These are phyloP conservation scores for Nettapus auritus DNA, from an alignment of 2,113 vertebrate genomes.

Conservation along the genomic window DNA sequence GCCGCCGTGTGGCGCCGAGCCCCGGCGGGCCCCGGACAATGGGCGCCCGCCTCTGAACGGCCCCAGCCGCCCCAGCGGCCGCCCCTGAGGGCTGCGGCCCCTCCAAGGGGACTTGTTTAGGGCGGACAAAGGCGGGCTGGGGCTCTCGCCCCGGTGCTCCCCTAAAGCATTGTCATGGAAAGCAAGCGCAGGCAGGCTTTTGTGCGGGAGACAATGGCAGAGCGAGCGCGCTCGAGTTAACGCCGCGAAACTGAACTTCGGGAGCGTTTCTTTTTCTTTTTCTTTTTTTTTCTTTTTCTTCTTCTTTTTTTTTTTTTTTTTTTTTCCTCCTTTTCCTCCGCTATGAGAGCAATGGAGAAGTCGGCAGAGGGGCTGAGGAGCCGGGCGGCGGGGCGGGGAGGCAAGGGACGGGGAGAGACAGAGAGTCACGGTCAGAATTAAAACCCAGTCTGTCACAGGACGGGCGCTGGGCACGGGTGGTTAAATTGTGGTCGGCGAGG, in stretches of 20 bases:
- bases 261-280: background rate
- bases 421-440: background rate
- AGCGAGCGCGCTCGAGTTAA: background rate
- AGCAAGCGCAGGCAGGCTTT: background rate
- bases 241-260: conserved; percentile 7
- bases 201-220: conserved; percentile 12
- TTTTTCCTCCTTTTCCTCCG: too few species aligned
- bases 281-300: too few species aligned
- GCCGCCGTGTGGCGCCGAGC: background rate
- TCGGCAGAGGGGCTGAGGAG: background rate
- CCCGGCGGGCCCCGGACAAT: too few species aligned
- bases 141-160: background rate
- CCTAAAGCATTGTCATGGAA: background rate
- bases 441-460: background rate
- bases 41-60: too few species aligned
- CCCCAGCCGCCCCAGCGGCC: too few species aligned
- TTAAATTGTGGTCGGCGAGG: background rate
- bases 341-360: too few species aligned
- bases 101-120: background rate
- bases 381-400: background rate
- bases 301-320: too few species aligned
- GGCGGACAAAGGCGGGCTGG: background rate
- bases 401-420: background rate
- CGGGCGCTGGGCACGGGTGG: background rate
- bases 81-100: too few species aligned